Conservation (phyloP, 2,113 vertebrate species). For the Pangasianodon hypophthalmus region DNA sequence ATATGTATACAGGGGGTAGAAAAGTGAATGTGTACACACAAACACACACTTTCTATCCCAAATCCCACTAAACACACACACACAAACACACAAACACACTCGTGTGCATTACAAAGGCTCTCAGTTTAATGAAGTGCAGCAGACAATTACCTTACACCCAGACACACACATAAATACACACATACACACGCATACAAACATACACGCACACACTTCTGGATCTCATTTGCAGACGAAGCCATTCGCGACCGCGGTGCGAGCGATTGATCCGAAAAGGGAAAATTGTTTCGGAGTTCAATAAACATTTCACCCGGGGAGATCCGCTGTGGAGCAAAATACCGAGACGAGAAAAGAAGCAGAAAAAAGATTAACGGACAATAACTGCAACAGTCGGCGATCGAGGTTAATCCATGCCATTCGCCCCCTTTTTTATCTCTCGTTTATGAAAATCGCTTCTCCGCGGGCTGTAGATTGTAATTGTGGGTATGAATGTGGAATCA, state of each 20-base stretch:
- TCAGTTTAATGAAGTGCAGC: slow-evolving; percentile 50
- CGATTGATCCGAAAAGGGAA: slow-evolving; percentile 63
- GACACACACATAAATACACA: slow-evolving; percentile 3
- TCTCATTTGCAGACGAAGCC: slow-evolving; percentile 59
- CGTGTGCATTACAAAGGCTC: slow-evolving; percentile 20
- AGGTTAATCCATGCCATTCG: slow-evolving; percentile 44
- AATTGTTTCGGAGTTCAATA: slow-evolving; percentile 67
- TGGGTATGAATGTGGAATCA: slow-evolving; percentile 39
- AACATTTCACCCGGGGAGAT: slow-evolving; percentile 65
- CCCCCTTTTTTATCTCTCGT: slow-evolving; percentile 39
- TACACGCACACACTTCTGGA: slow-evolving; percentile 41
- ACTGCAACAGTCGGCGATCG: slow-evolving; percentile 24
- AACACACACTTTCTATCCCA: not conserved
- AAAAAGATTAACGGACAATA: slow-evolving; percentile 36
- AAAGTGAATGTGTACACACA: not conserved
- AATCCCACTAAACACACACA: not conserved
- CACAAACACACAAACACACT: slow-evolving; percentile 10
- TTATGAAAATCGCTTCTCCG: slow-evolving; percentile 49
- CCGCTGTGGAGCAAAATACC: slow-evolving; percentile 25
- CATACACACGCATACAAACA: slow-evolving; percentile 4
- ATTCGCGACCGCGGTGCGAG: slow-evolving; percentile 37
- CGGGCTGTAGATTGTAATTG: slow-evolving; percentile 46
- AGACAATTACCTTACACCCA: slow-evolving; percentile 47
- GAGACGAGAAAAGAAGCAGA: slow-evolving; percentile 7
- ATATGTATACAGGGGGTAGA: not conserved